phyloP scores from a whole-genome alignment of 1,140 invertebrate species.

The Drosophila hydei region DNA sequence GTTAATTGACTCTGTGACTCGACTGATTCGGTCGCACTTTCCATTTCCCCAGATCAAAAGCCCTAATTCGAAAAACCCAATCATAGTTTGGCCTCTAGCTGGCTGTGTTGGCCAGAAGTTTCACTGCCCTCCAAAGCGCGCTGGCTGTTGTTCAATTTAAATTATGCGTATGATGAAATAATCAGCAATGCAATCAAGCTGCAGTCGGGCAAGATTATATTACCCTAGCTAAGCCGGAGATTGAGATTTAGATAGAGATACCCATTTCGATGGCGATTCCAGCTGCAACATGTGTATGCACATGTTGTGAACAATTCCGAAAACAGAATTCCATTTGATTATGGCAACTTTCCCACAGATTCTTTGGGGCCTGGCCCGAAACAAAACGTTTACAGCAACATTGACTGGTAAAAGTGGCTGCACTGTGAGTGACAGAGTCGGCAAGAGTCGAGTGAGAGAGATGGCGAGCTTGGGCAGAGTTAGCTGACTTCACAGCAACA shows the following conservation, averaged over 20 bases:
- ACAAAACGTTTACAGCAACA: conserved; percentile 72
- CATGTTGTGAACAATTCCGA: conserved; percentile 67
- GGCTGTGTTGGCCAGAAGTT: conserved; percentile 40
- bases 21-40: conserved; percentile 46
- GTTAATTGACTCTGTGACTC: too few relatives aligned
- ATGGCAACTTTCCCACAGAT: conserved; percentile 78
- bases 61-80: conserved; percentile 55
- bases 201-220: conserved; percentile 58
- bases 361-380: conserved; percentile 51
- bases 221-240: conserved; percentile 48
- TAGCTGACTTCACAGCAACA: conserved; percentile 65
- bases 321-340: conserved; percentile 76
- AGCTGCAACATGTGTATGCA: conserved; percentile 69
- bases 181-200: conserved; percentile 77
- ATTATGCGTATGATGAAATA: conserved; percentile 79
- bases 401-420: conserved; percentile 52
- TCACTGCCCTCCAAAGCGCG: conserved; percentile 49
- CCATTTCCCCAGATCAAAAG: conserved; percentile 42
- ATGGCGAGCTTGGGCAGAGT: not conserved
- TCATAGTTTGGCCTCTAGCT: conserved; percentile 53
- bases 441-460: conserved; percentile 17
- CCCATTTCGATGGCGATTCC: conserved; percentile 32
- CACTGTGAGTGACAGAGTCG: conserved; percentile 18
- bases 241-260: conserved; percentile 47
- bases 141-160: conserved; percentile 67